A percentile compares a stretch with the other conserved stretches of the same genome.
These are phyloP conservation scores for Prunella strophiata DNA, from an alignment of 2,797 vertebrate genomes.

Conservation along the genomic window DNA sequence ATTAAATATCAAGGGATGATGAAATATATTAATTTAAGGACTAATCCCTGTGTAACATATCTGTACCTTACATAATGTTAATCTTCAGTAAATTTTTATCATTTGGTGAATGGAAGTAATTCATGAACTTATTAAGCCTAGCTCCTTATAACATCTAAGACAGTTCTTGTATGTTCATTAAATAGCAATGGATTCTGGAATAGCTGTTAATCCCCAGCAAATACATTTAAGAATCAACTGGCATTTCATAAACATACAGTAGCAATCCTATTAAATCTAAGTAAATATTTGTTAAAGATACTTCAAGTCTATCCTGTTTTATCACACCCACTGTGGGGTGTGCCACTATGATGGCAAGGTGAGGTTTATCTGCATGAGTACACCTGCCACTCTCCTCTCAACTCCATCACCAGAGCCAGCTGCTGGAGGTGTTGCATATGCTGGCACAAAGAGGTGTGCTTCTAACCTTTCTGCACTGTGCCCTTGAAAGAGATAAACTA, in stretches of 20 bases:
- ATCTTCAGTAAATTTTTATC: constrained; percentile 28
- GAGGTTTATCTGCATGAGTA: neutral
- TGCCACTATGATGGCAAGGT: neutral
- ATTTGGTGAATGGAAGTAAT: constrained; percentile 24
- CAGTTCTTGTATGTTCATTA: constrained; percentile 41
- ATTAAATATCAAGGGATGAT: constrained; percentile 16
- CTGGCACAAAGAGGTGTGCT: neutral
- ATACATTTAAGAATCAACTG: constrained; percentile 53
- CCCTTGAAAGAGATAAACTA: neutral
- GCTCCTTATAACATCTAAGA: neutral
- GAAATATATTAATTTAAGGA: constrained; percentile 19
- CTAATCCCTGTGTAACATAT: constrained; percentile 2
- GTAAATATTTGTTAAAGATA: constrained; percentile 47
- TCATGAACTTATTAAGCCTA: constrained; percentile 22
- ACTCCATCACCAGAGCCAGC: neutral
- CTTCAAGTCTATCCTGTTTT: neutral
- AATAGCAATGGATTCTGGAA: constrained; percentile 31
- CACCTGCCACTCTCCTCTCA: neutral
- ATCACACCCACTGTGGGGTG: neutral
- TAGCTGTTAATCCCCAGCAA: constrained; percentile 47
- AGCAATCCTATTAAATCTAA: constrained; percentile 14
- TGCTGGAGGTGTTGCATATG: neutral
- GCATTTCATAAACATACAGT: constrained; percentile 58
- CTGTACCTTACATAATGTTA: neutral
- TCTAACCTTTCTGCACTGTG: neutral